Evolutionary conservation across 92 coral and sea anemone species (phyloP).

Genomic region (Metridium senile): DNA sequence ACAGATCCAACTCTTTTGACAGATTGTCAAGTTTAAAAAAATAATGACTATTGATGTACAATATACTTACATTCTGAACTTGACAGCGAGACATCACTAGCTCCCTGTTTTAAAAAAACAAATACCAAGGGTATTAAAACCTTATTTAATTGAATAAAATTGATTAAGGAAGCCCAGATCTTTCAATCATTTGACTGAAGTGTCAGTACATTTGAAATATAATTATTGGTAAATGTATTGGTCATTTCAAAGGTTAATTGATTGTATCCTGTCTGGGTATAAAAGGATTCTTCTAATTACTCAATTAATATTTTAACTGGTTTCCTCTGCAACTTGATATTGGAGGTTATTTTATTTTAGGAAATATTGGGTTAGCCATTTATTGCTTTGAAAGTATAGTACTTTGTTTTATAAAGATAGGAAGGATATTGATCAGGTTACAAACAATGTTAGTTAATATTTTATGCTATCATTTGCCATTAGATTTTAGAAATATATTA

Average conservation of each 20-base stretch:
- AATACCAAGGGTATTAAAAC: constrained; percentile 16
- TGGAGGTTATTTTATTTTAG: neutral
- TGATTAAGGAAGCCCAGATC: neutral
- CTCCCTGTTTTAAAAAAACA: constrained; percentile 76
- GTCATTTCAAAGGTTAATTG: neutral
- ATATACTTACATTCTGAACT: constrained; percentile 94
- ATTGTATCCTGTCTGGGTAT: constrained; percentile 1
- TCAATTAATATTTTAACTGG: neutral
- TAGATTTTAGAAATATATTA: too few relatives aligned
- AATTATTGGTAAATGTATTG: neutral
- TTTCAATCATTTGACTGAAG: neutral
- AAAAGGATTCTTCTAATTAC: neutral
- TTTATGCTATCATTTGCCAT: neutral
- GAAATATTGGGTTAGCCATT: neutral
- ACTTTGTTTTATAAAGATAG: neutral
- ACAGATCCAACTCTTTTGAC: too few relatives aligned
- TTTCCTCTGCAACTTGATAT: neutral
- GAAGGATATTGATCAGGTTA: neutral
- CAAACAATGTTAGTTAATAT: neutral
- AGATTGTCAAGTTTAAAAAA: too few relatives aligned
- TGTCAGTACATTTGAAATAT: neutral
- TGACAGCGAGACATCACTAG: constrained; percentile 89
- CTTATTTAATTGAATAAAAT: neutral
- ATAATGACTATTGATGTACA: neutral
- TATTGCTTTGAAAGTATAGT: neutral